Conservation (phyloP, 2,888 invertebrate genomes). For the Candidula unifasciata region DNA sequence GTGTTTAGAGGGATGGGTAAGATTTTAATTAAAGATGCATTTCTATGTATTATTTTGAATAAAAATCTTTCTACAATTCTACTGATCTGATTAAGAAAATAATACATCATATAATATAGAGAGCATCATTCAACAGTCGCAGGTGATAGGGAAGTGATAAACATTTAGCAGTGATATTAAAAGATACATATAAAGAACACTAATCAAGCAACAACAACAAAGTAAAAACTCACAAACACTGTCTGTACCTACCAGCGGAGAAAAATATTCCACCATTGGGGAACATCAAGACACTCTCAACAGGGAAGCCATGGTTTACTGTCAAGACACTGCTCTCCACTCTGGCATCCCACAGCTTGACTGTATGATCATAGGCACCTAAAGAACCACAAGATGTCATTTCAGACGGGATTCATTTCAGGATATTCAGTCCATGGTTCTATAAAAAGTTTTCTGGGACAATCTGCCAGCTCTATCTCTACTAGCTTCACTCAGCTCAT, state of each 20-base stretch:
- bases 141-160: neutral
- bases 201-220: neutral
- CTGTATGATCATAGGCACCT: constrained; percentile 89
- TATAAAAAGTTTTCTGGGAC: too few relatives aligned
- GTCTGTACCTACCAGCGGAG: constrained; percentile 85
- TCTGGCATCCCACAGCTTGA: constrained; percentile 92
- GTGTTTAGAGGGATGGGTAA: too few relatives aligned
- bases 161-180: neutral
- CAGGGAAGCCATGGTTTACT: constrained; percentile 91
- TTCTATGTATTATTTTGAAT: too few relatives aligned
- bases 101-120: too few relatives aligned
- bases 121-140: too few relatives aligned
- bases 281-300: constrained; percentile 91
- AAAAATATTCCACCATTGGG: constrained; percentile 93
- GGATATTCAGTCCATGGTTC: too few relatives aligned
- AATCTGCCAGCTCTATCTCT: too few relatives aligned
- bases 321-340: constrained; percentile 84
- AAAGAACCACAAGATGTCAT: constrained; percentile 38
- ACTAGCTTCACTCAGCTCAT: too few relatives aligned
- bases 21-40: too few relatives aligned
- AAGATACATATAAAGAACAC: neutral
- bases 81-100: too few relatives aligned
- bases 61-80: too few relatives aligned
- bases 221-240: neutral
- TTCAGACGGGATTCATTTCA: too few relatives aligned